Evolutionary conservation across 2,797 vertebrate genomes (phyloP), one percentile per base, ranked within the genome.

Genomic region (Pachyuromys duprasi): DNA sequence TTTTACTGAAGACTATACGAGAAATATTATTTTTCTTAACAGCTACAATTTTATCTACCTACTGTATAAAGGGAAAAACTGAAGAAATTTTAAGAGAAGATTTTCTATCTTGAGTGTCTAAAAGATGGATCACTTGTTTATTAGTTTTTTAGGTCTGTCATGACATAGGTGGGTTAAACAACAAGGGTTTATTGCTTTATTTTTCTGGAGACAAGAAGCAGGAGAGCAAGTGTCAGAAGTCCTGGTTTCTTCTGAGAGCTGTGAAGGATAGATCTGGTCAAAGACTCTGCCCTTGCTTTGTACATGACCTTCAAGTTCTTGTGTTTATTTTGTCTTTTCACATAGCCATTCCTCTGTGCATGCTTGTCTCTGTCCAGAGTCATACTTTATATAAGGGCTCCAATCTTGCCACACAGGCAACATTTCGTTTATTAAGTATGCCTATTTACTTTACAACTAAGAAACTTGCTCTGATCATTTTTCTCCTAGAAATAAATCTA

Each of bases 361-460:
- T 42, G 12, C 9, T 31, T 63, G 2, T 36, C 11, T 53, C 5
- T 69, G 15, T 49, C 14, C 36, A 63, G 63, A 63, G 8, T 65
- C 24, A 12, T 45, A 28, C 11, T 65, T 86, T 67, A 6, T 60
- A 63, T 6, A 94, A 89, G 3, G 45, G 18, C 3, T 67, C 4
- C 12, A 53, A 4, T 39, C 3, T 8, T 62, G 2, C 6, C 67
- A 4, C 9, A 31, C 9, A 3, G 13, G 2, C 0, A 60, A 63
- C 45, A 65, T 0, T 63, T 22, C 8, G 39, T 90, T 75, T 55
- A 31, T 74, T n/a, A 89, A 42, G 31, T 72, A 70, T 3, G 13
- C 0, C 80, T 76, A 72, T 75, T 79, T 94, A 1, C 55, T 60
- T 89, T 67, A 57, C 0, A 93, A 45, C 49, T 83, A 80, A 49